These are phyloP conservation scores for Corythornis leucogaster DNA, from an alignment of 2,797 vertebrate species.

Conservation along the genomic window DNA sequence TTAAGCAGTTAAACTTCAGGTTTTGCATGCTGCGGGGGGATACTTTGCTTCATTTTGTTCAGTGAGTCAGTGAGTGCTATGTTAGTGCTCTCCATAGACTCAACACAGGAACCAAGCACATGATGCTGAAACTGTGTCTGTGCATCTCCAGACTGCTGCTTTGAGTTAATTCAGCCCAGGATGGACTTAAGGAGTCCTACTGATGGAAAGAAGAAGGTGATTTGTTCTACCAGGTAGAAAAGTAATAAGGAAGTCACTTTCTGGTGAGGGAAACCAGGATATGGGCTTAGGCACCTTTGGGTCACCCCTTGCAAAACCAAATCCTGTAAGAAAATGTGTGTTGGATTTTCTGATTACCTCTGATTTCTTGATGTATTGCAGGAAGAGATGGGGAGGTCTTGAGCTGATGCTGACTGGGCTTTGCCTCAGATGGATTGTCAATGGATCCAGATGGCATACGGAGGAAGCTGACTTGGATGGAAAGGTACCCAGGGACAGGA, in stretches of 20 bases:
- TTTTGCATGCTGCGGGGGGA: not conserved
- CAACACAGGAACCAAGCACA: not conserved
- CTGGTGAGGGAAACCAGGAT: not conserved
- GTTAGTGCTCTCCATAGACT: not conserved
- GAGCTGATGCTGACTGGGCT: not conserved
- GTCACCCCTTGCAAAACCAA: not conserved
- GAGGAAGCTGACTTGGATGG: not conserved
- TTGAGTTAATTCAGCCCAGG: accelerated
- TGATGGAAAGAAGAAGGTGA: not conserved
- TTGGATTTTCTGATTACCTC: not conserved
- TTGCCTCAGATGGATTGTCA: not conserved
- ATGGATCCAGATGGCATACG: not conserved
- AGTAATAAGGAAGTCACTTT: not conserved
- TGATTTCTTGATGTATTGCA: not conserved
- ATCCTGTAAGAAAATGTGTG: accelerated
- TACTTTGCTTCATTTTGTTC: not conserved
- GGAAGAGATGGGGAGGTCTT: not conserved
- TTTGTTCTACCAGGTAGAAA: not conserved
- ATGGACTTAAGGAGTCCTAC: not conserved
- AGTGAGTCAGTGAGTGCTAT: not conserved
- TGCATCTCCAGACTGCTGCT: not conserved
- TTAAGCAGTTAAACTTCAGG: not conserved
- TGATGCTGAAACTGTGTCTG: not conserved
- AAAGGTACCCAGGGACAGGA: not conserved
- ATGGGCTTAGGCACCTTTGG: not conserved